Conservation (phyloP, 2,797 vertebrate species). For the Propithecus perrieri region DNA sequence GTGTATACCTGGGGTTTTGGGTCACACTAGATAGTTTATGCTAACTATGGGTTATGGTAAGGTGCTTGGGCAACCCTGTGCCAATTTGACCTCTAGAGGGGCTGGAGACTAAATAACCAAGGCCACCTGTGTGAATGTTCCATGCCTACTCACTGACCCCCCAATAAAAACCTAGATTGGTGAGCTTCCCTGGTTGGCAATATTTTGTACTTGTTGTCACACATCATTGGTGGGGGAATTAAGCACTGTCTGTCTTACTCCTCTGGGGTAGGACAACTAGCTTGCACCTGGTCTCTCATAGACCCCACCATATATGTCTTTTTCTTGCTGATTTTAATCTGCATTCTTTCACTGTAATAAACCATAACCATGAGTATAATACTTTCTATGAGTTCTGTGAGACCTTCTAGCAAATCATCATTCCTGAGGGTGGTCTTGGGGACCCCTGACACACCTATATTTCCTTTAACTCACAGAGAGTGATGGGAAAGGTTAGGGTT, state of each 20-base stretch:
- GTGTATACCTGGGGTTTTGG: background rate
- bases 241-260: background rate
- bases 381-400: background rate
- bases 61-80: background rate
- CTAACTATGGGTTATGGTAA: background rate
- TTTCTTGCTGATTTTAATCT: background rate
- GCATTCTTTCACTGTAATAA: background rate
- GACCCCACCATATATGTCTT: background rate
- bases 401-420: background rate
- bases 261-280: background rate
- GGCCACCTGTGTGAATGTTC: background rate
- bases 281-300: background rate
- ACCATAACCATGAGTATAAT: background rate
- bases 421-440: background rate
- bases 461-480: background rate
- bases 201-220: background rate
- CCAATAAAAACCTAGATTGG: background rate
- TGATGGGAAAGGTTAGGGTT: background rate
- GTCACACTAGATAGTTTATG: background rate
- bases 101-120: background rate
- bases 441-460: background rate
- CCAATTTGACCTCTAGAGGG: background rate
- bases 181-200: background rate
- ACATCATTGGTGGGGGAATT: background rate
- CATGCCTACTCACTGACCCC: background rate